Conservation (phyloP, 2,113 vertebrate genomes). For the Pongo abelii region DNA sequence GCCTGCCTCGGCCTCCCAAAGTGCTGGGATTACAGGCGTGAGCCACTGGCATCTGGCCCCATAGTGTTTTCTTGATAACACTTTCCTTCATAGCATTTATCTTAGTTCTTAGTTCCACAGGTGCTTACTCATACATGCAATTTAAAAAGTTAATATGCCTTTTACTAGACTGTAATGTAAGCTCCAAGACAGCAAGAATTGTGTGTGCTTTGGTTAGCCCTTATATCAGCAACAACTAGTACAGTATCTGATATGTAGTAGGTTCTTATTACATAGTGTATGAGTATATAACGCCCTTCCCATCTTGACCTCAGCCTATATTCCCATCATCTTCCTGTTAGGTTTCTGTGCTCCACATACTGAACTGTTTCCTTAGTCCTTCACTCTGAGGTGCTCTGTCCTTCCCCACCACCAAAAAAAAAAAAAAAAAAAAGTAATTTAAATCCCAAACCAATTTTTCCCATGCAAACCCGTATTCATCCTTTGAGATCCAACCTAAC, state of each 20-base stretch:
- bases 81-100: background rate
- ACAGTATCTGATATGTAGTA: background rate
- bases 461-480: background rate
- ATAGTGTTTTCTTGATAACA: background rate
- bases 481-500: background rate
- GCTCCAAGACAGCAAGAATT: background rate
- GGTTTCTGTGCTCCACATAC: background rate
- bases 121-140: background rate
- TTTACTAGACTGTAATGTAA: background rate
- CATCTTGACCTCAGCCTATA: background rate
- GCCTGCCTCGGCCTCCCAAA: too few relatives aligned
- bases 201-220: background rate
- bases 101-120: background rate
- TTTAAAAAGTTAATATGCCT: background rate
- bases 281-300: background rate
- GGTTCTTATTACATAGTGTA: background rate
- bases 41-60: too few relatives aligned
- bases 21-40: too few relatives aligned
- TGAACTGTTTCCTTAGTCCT: background rate
- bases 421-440: background rate
- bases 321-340: background rate
- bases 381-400: background rate
- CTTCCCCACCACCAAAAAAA: background rate
- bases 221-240: background rate
- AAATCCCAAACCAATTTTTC: background rate